Evolutionary conservation across 2,888 invertebrate species (phyloP).

Genomic region (Dendrolimus houi): DNA sequence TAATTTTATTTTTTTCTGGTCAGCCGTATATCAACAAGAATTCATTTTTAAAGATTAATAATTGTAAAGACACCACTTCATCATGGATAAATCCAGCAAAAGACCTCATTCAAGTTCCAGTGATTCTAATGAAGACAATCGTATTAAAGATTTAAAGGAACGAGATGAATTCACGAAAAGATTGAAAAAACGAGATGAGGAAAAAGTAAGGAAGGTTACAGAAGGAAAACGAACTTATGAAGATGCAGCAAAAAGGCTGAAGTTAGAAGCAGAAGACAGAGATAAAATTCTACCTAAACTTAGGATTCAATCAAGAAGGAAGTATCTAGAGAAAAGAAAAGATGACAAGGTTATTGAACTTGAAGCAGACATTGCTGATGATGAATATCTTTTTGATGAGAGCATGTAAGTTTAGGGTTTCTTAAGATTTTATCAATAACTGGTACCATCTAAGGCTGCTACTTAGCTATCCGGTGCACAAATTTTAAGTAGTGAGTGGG

Average conservation of each 20-base stretch:
- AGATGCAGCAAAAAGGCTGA: constrained; percentile 93
- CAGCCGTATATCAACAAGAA: too few relatives aligned
- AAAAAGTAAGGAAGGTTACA: constrained; percentile 87
- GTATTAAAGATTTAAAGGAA: constrained; percentile 90
- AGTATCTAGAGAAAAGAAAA: constrained; percentile 96
- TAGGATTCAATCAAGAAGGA: constrained; percentile 92
- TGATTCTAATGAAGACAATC: constrained; percentile 86
- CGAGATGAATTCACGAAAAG: constrained; percentile 96
- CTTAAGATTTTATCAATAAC: too few relatives aligned
- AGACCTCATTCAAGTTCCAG: constrained; percentile 74
- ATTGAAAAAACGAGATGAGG: constrained; percentile 92
- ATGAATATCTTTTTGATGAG: constrained; percentile 95
- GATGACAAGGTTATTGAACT: constrained; percentile 97
- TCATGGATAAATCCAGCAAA: constrained; percentile 54
- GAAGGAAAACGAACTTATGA: constrained; percentile 83
- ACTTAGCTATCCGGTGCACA: too few relatives aligned
- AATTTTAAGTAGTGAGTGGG: too few relatives aligned
- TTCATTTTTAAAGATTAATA: too few relatives aligned
- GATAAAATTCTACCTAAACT: constrained; percentile 92
- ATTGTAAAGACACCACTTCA: background rate
- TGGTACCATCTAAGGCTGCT: too few relatives aligned
- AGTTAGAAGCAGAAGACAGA: constrained; percentile 90
- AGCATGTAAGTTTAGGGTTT: constrained; percentile 79
- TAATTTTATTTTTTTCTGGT: too few relatives aligned
- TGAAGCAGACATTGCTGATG: constrained; percentile 96